phyloP scores from a whole-genome alignment of 2,113 vertebrate genomes.

The Choloepus hoffmanni region DNA sequence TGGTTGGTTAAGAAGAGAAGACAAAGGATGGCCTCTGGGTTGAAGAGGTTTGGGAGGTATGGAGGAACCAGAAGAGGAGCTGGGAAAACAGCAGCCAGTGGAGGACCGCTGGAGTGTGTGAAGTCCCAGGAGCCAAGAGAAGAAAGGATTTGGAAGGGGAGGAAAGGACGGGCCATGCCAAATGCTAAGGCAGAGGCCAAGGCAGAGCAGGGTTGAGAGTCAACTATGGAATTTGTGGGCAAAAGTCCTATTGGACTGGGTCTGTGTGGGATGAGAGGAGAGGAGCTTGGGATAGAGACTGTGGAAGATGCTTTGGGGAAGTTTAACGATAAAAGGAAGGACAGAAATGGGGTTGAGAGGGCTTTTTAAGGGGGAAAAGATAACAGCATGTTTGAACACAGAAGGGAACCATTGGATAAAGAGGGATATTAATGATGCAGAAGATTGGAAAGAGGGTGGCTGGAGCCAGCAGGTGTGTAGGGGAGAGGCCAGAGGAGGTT shows the following conservation, averaged over 20 bases:
- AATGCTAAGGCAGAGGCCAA: not conserved
- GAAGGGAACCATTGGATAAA: too few relatives aligned
- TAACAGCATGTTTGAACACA: not conserved
- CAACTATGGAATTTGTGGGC: not conserved
- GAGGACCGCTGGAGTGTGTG: not conserved
- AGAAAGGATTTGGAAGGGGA: not conserved
- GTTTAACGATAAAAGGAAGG: not conserved
- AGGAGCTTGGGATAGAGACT: not conserved
- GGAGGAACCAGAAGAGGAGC: not conserved
- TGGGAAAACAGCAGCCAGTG: not conserved
- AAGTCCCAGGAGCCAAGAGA: not conserved
- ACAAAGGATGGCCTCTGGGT: not conserved
- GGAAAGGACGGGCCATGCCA: not conserved
- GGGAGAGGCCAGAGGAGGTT: not conserved
- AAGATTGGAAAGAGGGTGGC: not conserved
- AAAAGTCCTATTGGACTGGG: not conserved
- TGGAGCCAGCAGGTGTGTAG: too few relatives aligned
- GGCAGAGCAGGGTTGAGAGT: not conserved
- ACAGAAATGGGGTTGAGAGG: too few relatives aligned
- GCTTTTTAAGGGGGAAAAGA: not conserved
- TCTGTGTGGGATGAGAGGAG: not conserved
- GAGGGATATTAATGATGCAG: not conserved
- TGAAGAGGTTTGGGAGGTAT: not conserved
- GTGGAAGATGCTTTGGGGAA: not conserved
- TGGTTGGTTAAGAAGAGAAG: not conserved